Conservation (phyloP, 2,888 invertebrate species). For the Teleiodes luculella region DNA sequence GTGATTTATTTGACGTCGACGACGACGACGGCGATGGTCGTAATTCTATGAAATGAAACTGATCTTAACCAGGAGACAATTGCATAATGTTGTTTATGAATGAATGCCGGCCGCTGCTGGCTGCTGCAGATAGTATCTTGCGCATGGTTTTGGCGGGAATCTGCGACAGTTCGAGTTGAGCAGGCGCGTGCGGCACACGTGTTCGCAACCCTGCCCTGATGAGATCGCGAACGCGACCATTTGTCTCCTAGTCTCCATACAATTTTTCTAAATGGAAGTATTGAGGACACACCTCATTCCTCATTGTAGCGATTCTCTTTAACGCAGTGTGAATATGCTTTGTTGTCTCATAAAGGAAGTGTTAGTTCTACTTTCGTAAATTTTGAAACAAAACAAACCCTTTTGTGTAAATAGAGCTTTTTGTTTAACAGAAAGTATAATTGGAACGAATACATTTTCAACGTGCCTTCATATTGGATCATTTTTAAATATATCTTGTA, state of each 20-base stretch:
- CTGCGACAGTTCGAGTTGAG: slow-evolving; percentile 31
- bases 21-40: too few relatives aligned
- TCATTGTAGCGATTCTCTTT: slow-evolving; percentile 62
- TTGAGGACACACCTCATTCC: slow-evolving; percentile 71
- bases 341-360: slow-evolving; percentile 65
- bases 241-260: slow-evolving; percentile 64
- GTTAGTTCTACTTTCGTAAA: slow-evolving; percentile 74
- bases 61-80: slow-evolving; percentile 46
- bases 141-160: slow-evolving; percentile 70
- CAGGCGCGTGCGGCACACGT: slow-evolving; percentile 74
- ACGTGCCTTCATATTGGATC: slow-evolving; percentile 4
- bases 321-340: slow-evolving; percentile 71
- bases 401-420: slow-evolving; percentile 36
- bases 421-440: neutral
- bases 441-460: neutral
- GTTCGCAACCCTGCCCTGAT: slow-evolving; percentile 55
- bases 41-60: slow-evolving; percentile 42
- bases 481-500: neutral
- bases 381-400: slow-evolving; percentile 49
- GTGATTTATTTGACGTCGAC: slow-evolving; percentile 22
- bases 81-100: slow-evolving; percentile 63
- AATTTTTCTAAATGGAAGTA: slow-evolving; percentile 67
- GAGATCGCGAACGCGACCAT: slow-evolving; percentile 70
- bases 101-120: slow-evolving; percentile 52
- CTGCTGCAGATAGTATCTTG: slow-evolving; percentile 50